Evolutionary conservation across 2,797 vertebrate genomes (phyloP), one percentile per base, ranked within the genome.

Genomic region (Eospalax fontanierii): DNA sequence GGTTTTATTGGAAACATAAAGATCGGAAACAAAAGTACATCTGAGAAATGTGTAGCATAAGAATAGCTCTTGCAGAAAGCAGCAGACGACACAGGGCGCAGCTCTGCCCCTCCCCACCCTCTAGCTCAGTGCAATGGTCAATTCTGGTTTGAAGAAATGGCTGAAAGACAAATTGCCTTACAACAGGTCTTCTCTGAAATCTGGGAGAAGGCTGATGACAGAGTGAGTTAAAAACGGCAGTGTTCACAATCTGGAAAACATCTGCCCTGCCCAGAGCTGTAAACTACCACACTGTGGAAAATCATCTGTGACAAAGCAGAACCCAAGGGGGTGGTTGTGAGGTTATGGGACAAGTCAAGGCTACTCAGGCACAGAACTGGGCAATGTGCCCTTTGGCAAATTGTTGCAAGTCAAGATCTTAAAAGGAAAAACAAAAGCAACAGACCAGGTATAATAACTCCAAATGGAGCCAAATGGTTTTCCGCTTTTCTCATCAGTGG

Each of bases 101-200:
- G 46, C 82, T 91, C 83, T 71, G 38, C 87, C 35, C 90, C 86
- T 90, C 35, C 88, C 88, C 88, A 30, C 61, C 95, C 33, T 85
- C 84, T 81, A 54, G 38, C 68, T 91, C 66, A 30, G 94, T 95
- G 96, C 94, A 96, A 95, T n/a, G 90, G 96, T 97, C 96, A 96
- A 95, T 97, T 97, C 89, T 71, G 83, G 91, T 94, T 85, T 94
- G 95, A 97, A 96, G 96, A 96, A 96, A 97, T 81, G 90, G 95
- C 94, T 96, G 94, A 96, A 95, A 96, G 97, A 98, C 96, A 97
- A 97, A 97, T 96, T 97, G 91, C 96, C 93, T 95, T 80, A 90
- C 95, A 97, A 96, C 96, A 94, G 97, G 97, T 95, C 92, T 93
- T 89, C 91, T 96, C 59, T 80, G 94, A 96, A 97, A 95, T 54